Evolutionary conservation across 2,113 vertebrate species (phyloP).

Genomic region (Lamprotornis superbus): DNA sequence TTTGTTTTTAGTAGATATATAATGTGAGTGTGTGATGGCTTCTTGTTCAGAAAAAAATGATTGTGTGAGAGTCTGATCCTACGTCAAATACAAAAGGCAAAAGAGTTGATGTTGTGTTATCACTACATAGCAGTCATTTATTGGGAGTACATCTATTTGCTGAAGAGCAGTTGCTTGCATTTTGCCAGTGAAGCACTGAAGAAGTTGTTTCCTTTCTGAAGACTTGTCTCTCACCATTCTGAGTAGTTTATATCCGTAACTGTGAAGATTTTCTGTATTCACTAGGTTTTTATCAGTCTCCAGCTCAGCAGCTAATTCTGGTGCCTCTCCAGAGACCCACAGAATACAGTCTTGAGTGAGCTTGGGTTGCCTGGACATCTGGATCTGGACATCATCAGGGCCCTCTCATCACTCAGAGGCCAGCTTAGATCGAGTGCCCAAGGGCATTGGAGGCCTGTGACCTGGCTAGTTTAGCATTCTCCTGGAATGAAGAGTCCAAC

Average conservation of each 20-base stretch:
- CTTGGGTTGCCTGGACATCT: neutral
- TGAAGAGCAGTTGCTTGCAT: neutral
- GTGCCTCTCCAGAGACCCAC: neutral
- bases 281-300: neutral
- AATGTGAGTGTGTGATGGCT: neutral
- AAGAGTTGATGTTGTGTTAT: neutral
- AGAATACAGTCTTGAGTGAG: neutral
- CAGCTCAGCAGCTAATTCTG: neutral
- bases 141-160: too few species aligned
- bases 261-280: neutral
- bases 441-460: neutral
- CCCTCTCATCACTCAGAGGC: fast-evolving
- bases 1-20: neutral
- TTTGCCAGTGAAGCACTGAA: neutral
- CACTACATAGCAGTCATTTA: neutral
- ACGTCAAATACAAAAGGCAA: neutral
- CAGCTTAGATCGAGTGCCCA: neutral
- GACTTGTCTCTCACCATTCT: neutral
- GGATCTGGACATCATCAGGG: neutral
- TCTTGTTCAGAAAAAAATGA: neutral
- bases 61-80: neutral
- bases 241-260: neutral
- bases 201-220: neutral
- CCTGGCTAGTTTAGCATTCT: neutral
- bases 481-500: neutral